Evolutionary conservation across 2,888 invertebrate genomes (phyloP).

Genomic region (Cheilosia urbana): DNA sequence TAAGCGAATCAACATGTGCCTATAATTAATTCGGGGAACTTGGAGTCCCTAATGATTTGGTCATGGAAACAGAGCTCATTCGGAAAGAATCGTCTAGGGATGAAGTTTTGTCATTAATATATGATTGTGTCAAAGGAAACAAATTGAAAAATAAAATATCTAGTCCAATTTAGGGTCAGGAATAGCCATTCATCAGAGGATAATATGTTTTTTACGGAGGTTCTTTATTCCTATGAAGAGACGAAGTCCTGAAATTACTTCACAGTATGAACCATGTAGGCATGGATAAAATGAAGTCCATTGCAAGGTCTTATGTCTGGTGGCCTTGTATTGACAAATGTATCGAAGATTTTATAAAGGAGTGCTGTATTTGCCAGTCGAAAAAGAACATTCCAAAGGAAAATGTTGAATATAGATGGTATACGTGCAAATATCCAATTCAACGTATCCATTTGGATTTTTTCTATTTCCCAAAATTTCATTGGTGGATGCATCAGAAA

Average conservation of each 20-base stretch:
- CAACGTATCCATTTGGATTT: too few relatives aligned
- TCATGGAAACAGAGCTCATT: slow-evolving; percentile 3
- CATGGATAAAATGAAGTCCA: slow-evolving; percentile 21
- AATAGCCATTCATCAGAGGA: slow-evolving; percentile 16
- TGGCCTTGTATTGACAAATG: slow-evolving; percentile 16
- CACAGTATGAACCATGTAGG: slow-evolving; percentile 31
- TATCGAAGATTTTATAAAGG: not conserved
- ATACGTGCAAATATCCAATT: too few relatives aligned
- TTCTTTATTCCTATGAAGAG: slow-evolving; percentile 14
- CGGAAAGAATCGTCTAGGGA: not conserved
- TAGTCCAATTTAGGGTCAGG: slow-evolving; percentile 7
- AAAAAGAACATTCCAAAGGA: too few relatives aligned
- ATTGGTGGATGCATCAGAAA: not conserved
- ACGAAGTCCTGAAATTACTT: not conserved
- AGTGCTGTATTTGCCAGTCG: too few relatives aligned
- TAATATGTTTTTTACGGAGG: slow-evolving; percentile 31
- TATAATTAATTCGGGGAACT: not conserved
- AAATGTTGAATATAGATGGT: too few relatives aligned
- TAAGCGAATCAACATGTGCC: too few relatives aligned
- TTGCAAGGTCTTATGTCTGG: slow-evolving; percentile 20
- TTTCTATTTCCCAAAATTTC: too few relatives aligned
- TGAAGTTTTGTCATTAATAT: not conserved
- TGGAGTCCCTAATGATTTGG: slow-evolving; percentile 8
- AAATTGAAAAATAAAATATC: slow-evolving; percentile 21
- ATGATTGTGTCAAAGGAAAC: slow-evolving; percentile 26